Base-by-base conservation (phyloP, 2,113 vertebrate species). In the Seriola dumerili region DNA sequence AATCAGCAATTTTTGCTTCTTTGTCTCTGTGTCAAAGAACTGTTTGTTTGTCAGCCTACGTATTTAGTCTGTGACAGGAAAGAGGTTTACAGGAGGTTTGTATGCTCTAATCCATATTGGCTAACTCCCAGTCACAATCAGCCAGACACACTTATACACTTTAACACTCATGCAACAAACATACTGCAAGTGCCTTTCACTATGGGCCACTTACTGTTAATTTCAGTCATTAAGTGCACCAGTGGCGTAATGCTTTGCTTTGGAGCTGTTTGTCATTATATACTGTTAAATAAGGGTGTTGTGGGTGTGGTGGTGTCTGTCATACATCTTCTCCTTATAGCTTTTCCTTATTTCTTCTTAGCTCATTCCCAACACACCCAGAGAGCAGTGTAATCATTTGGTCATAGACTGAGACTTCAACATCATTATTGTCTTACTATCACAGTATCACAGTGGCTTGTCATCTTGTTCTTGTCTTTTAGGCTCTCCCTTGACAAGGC, bases 1-100 rank as follows among this genome's bases (percentile, higher is more conserved):
- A 82, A 85, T 84, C 40, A 61, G 34, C 63, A 14, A 0, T 58
- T 72, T 78, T 78, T 7, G 14, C 65, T 66, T 81, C 44, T 61
- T 78, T 85, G 61, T 80, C 25, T 61, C 23, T 16, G 23, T 65
- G 66, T 87, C 79, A 88, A 86, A 73, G 84, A 72, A 48, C 10
- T 62, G 17, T 79, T 89, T 89, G 86, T 88, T 85, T n/a, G 62
- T 76, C 68, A 74, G 46, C 71, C 71, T 40, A 57, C 11, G 23
- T 23, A 13, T 80, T 88, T 63, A 50, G 42, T 72, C 72, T 78
- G 73, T 77, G 72, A 77, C 79, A 71, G 78, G 23, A 74, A 87
- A 87, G 44, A 58, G 72, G 64, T 86, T 86, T 81, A 84, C 8
- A 46, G 76, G 54, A 84, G 69, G 68, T 79, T 83, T 84, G 40